phyloP scores from a whole-genome alignment of 92 coral and sea anemone species.

The Parazoanthus swiftii region DNA sequence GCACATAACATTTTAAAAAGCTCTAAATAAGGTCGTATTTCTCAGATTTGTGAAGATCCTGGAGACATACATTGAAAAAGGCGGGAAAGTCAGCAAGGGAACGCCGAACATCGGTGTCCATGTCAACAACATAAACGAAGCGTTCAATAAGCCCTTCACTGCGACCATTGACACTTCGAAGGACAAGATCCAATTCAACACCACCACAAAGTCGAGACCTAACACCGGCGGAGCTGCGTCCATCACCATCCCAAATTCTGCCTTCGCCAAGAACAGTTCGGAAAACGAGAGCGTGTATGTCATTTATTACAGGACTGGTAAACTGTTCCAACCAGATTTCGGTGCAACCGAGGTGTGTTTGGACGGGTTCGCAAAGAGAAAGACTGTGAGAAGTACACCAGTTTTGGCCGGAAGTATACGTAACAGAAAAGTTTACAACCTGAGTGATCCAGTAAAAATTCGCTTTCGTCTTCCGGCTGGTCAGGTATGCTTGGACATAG shows the following conservation, averaged over 20 bases:
- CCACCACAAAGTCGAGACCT: constrained; percentile 57
- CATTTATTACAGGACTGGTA: constrained; percentile 89
- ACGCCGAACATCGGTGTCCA: constrained; percentile 83
- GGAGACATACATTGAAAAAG: constrained; percentile 85
- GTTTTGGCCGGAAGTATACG: constrained; percentile 86
- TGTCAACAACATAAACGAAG: constrained; percentile 45
- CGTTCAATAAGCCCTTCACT: constrained; percentile 29
- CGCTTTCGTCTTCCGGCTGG: constrained; percentile 77
- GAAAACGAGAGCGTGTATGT: constrained; percentile 74
- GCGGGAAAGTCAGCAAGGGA: constrained; percentile 80
- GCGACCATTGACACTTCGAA: constrained; percentile 58
- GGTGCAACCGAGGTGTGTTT: constrained; percentile 65
- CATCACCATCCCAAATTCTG: constrained; percentile 65
- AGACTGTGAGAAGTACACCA: constrained; percentile 63
- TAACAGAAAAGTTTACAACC: constrained; percentile 63
- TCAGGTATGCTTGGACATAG: constrained; percentile 47
- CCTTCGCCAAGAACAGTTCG: constrained; percentile 57
- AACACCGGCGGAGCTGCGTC: constrained; percentile 51
- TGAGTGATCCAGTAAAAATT: constrained; percentile 78
- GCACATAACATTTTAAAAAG: neutral
- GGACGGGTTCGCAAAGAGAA: constrained; percentile 68
- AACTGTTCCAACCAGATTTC: constrained; percentile 82
- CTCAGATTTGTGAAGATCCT: constrained; percentile 84
- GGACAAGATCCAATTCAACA: constrained; percentile 57
- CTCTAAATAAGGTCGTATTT: neutral